These are phyloP conservation scores for Syndactyla subalaris DNA, from an alignment of 2,797 vertebrate species.

Conservation along the genomic window DNA sequence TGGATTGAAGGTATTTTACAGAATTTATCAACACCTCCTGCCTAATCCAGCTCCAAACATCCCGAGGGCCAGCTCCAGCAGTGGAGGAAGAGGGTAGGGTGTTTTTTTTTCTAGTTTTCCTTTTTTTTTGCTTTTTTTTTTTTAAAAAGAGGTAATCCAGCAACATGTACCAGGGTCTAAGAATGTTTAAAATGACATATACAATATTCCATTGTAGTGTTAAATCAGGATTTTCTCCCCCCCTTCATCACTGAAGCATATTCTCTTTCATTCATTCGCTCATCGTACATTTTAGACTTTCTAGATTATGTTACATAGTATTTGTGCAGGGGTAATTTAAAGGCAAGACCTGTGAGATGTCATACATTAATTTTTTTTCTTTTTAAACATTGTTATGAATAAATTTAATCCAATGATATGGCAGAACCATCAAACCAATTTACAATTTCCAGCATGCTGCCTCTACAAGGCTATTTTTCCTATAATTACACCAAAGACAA, in stretches of 20 bases:
- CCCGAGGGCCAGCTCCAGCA: constrained; percentile 63
- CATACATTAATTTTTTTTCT: constrained; percentile 79
- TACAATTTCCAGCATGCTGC: constrained; percentile 78
- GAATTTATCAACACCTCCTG: constrained; percentile 40
- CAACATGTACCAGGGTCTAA: constrained; percentile 72
- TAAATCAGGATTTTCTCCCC: constrained; percentile 73
- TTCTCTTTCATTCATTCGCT: constrained; percentile 71
- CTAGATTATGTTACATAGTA: constrained; percentile 80
- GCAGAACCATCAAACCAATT: constrained; percentile 84
- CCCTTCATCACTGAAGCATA: constrained; percentile 74
- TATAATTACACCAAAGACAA: constrained; percentile 93
- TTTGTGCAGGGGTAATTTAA: constrained; percentile 82
- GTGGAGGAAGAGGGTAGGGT: constrained; percentile 12
- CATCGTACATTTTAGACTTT: constrained; percentile 77
- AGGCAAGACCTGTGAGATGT: constrained; percentile 93
- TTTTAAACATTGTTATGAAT: constrained; percentile 85
- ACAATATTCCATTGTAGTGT: constrained; percentile 79
- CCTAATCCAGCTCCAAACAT: constrained; percentile 51
- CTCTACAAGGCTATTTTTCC: constrained; percentile 94
- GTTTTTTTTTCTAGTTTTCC: neutral
- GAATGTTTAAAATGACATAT: constrained; percentile 82
- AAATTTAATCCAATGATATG: constrained; percentile 86
- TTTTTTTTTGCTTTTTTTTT: neutral
- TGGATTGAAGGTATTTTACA: constrained; percentile 52
- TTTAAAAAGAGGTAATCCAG: constrained; percentile 72